Percentiles rank a stretch among this genome's conserved stretches.
phyloP scores from a whole-genome alignment of 2,888 invertebrate genomes.

The Miltochrista miniata region DNA sequence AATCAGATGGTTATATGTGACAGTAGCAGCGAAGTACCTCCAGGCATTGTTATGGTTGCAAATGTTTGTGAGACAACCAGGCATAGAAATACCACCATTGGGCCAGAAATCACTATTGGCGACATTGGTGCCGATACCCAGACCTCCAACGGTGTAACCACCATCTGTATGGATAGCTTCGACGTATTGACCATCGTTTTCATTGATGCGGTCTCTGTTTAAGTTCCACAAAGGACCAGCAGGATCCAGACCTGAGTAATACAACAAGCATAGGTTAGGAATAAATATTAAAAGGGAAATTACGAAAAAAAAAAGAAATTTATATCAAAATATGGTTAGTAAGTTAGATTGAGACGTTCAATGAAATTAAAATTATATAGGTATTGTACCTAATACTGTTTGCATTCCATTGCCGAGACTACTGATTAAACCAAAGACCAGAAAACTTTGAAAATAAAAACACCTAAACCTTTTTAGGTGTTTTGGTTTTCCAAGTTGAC shows the following conservation, averaged over 20 bases:
- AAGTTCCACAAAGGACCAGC: conserved; percentile 54
- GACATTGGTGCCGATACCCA: conserved; percentile 65
- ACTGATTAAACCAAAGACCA: no score
- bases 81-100: conserved; percentile 73
- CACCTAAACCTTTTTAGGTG: no score
- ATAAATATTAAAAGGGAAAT: background rate
- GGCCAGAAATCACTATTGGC: conserved; percentile 83
- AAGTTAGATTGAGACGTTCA: no score
- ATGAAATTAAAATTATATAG: no score
- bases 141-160: conserved; percentile 51
- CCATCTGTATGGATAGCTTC: conserved; percentile 57
- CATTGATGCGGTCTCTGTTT: conserved; percentile 38
- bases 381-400: no score
- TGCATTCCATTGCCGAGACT: no score
- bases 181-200: conserved; percentile 59
- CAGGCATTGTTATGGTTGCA: conserved; percentile 60
- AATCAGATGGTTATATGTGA: conserved; percentile 49
- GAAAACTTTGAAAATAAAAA: no score
- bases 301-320: background rate
- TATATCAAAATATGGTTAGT: no score
- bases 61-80: conserved; percentile 48
- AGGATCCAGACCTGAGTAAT: conserved; percentile 49
- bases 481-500: no score
- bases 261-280: background rate
- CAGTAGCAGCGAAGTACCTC: conserved; percentile 50